Conservation (phyloP, 2,113 vertebrate genomes). For the Serinus canaria region DNA sequence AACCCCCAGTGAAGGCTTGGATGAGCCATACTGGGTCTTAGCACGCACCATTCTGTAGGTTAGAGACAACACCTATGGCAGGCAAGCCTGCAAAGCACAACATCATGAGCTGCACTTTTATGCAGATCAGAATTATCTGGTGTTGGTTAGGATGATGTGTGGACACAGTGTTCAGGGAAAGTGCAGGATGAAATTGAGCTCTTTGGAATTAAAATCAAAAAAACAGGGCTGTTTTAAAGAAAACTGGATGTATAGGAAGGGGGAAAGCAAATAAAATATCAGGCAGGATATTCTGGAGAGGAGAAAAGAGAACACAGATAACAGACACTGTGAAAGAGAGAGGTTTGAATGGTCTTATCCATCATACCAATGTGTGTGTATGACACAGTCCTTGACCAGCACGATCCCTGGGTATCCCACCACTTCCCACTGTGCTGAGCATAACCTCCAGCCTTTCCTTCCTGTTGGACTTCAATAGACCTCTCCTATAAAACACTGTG, state of each 20-base stretch:
- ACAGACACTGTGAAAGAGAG: neutral
- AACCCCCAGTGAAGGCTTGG: neutral
- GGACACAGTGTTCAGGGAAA: neutral
- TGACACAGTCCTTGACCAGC: neutral
- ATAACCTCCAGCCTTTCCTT: neutral
- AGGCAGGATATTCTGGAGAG: neutral
- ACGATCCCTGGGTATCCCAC: accelerated
- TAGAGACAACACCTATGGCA: neutral
- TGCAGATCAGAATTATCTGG: neutral
- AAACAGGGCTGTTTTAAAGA: neutral
- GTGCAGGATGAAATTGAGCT: neutral
- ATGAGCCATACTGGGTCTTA: neutral
- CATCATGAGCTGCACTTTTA: neutral
- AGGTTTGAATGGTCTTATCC: neutral
- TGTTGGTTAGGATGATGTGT: neutral
- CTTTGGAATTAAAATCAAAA: neutral
- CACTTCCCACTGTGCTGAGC: neutral
- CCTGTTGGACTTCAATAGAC: neutral
- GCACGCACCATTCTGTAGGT: neutral
- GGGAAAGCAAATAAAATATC: neutral
- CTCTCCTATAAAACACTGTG: neutral
- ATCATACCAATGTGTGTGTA: neutral
- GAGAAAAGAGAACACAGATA: neutral
- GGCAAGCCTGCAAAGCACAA: neutral
- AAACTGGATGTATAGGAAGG: neutral